These are phyloP conservation scores for Pocillopora verrucosa DNA, from an alignment of 64 coral and sea anemone species.

Conservation along the genomic window DNA sequence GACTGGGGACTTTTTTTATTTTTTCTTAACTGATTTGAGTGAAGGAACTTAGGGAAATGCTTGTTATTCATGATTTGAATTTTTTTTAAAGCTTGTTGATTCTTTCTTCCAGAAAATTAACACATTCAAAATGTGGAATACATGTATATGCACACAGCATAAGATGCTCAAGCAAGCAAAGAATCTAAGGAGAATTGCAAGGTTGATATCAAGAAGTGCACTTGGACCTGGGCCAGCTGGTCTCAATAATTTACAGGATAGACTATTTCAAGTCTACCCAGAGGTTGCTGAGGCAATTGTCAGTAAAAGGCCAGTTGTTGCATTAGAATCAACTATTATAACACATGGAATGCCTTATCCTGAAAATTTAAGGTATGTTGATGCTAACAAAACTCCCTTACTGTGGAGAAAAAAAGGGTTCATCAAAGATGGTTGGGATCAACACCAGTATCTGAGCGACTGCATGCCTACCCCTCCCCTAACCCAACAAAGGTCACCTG, in stretches of 20 bases:
- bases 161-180: slow-evolving; percentile 48
- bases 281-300: slow-evolving; percentile 85
- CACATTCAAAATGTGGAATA: slow-evolving; percentile 23
- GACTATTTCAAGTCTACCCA: slow-evolving; percentile 65
- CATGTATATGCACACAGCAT: slow-evolving; percentile 6
- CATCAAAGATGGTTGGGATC: too few species aligned
- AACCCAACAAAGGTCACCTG: too few species aligned
- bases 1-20: too few species aligned
- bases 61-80: neutral
- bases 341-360: slow-evolving; percentile 97
- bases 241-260: slow-evolving; percentile 21
- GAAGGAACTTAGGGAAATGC: too few species aligned
- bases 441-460: too few species aligned
- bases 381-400: neutral
- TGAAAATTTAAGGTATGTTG: slow-evolving; percentile 79
- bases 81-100: neutral
- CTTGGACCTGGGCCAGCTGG: slow-evolving; percentile 60
- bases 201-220: slow-evolving; percentile 45
- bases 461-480: too few species aligned
- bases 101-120: neutral
- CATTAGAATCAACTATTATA: slow-evolving; percentile 92
- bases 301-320: slow-evolving; percentile 80
- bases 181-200: slow-evolving; percentile 25
- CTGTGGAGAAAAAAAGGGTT: too few species aligned
- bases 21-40: too few species aligned